Percentiles rank a stretch among this genome's conserved stretches.
phyloP scores from a whole-genome alignment of 2,113 vertebrate species.

The Stegostoma tigrinum region DNA sequence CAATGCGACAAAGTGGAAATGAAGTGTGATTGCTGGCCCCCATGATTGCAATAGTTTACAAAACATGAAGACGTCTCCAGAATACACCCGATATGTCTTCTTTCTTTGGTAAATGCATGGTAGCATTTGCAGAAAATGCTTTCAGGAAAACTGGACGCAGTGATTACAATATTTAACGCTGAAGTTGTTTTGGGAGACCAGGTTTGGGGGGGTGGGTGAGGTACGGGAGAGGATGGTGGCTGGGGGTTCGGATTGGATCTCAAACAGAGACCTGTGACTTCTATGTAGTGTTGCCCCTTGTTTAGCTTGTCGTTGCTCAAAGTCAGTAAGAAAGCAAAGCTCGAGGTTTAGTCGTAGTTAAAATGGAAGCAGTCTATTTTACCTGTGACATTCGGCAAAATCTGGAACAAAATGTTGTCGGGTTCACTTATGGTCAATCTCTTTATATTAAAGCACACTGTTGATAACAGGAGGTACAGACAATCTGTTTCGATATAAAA shows the following conservation, averaged over 20 bases:
- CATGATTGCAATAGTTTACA: background rate
- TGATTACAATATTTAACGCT: background rate
- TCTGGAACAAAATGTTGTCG: background rate
- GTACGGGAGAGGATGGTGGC: too few relatives aligned
- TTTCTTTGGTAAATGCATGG: background rate
- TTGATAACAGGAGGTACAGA: background rate
- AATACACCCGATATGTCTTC: too few relatives aligned
- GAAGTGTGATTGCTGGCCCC: background rate
- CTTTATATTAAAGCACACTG: background rate
- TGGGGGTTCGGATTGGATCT: too few relatives aligned
- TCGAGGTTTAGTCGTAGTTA: background rate
- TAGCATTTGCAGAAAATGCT: background rate
- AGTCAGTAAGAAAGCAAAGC: background rate
- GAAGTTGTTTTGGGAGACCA: background rate
- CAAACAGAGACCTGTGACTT: background rate
- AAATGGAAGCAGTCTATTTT: background rate
- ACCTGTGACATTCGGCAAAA: background rate
- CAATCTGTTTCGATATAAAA: background rate
- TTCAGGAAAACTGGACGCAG: background rate
- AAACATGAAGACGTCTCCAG: background rate
- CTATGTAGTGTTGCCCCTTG: background rate
- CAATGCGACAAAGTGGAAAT: background rate
- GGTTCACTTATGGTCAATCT: background rate
- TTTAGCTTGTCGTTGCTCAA: background rate
- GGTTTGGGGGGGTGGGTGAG: too few relatives aligned